Conservation (phyloP, 2,888 invertebrate species). For the Timandra comae region DNA sequence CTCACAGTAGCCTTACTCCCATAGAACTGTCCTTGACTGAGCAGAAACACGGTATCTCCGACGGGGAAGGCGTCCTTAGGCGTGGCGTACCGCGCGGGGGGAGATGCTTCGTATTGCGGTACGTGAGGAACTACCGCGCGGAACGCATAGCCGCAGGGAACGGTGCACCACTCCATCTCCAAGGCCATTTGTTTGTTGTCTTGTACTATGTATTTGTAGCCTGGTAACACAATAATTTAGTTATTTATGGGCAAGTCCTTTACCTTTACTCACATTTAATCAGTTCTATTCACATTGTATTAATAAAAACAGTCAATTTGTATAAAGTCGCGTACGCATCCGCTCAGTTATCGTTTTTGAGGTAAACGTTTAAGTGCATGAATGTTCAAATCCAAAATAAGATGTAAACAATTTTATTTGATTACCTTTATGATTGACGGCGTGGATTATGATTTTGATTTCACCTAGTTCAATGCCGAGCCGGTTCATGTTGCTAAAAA, state of each 20-base stretch:
- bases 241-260: too few relatives aligned
- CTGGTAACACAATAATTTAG: too few relatives aligned
- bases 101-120: constrained; percentile 29
- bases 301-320: too few relatives aligned
- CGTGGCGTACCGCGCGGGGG: constrained; percentile 35
- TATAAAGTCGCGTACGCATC: too few relatives aligned
- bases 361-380: too few relatives aligned
- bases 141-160: constrained; percentile 80
- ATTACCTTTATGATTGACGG: constrained; percentile 83
- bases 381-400: too few relatives aligned
- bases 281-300: background rate
- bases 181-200: constrained; percentile 79
- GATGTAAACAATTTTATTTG: too few relatives aligned
- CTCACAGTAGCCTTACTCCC: constrained; percentile 86
- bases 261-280: too few relatives aligned
- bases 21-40: constrained; percentile 87
- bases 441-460: constrained; percentile 81
- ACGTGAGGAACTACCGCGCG: constrained; percentile 76
- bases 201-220: constrained; percentile 59
- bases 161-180: constrained; percentile 84
- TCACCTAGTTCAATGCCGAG: constrained; percentile 88
- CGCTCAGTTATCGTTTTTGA: too few relatives aligned
- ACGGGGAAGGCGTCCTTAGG: constrained; percentile 78
- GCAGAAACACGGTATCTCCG: constrained; percentile 81
- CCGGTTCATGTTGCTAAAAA: constrained; percentile 80